These are phyloP conservation scores for Tretioscincus oriximinensis DNA, from an alignment of 2,113 vertebrate genomes.

Conservation along the genomic window DNA sequence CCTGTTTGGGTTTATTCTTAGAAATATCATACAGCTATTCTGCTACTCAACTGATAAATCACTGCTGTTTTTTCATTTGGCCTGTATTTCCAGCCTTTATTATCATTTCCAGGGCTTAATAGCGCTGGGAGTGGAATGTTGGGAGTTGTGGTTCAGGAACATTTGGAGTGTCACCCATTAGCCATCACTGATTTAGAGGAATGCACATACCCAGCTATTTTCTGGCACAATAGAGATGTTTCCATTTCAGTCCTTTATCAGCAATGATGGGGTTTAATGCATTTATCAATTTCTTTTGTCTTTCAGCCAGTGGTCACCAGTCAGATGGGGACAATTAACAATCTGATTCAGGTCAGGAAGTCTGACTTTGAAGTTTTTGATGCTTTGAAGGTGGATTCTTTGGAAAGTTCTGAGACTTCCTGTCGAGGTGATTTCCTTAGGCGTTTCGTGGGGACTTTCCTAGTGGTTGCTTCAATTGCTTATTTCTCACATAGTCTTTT, in stretches of 20 bases:
- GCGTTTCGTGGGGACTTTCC: constrained; percentile 43
- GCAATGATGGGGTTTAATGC: no score
- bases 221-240: neutral
- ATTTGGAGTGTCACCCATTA: no score
- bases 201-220: neutral
- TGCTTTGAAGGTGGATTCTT: constrained; percentile 92
- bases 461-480: neutral
- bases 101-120: no score
- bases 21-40: no score
- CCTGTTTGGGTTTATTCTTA: no score
- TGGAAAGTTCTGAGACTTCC: constrained; percentile 93
- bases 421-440: constrained; percentile 76
- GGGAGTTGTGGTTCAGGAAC: no score
- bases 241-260: no score
- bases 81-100: no score
- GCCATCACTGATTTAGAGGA: no score
- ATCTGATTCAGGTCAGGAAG: constrained; percentile 95
- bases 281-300: constrained; percentile 20
- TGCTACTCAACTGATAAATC: no score
- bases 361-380: constrained; percentile 98
- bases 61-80: no score
- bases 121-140: no score
- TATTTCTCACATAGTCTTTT: constrained; percentile 30
- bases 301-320: constrained; percentile 92
- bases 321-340: constrained; percentile 96